A percentile compares a stretch with the other conserved stretches of the same genome.
phyloP scores from a whole-genome alignment of 2,113 vertebrate genomes.

The Protobothrops mucrosquamatus region DNA sequence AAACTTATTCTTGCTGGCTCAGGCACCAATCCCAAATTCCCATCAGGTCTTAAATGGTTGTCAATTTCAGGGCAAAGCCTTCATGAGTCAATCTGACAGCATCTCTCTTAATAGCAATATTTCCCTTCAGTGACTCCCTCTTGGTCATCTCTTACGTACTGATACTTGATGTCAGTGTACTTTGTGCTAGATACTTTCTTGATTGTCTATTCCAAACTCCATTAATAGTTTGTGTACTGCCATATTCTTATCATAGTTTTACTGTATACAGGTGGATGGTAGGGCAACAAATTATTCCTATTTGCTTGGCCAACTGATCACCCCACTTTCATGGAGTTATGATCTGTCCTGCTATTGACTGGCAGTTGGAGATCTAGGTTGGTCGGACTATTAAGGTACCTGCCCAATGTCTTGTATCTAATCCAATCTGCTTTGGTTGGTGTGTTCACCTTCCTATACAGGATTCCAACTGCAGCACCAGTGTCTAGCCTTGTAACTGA shows the following conservation, averaged over 20 bases:
- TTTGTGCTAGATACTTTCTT: background rate
- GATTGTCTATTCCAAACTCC: background rate
- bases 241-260: background rate
- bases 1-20: background rate
- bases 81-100: background rate
- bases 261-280: background rate
- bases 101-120: background rate
- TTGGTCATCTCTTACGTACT: background rate
- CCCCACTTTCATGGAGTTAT: background rate
- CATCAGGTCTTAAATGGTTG: background rate
- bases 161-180: background rate
- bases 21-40: background rate
- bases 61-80: background rate
- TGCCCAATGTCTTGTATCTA: background rate
- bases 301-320: background rate
- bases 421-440: background rate
- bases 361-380: background rate
- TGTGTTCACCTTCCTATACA: background rate
- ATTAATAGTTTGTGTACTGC: background rate
- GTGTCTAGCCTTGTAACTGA: background rate
- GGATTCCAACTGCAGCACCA: background rate
- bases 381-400: background rate
- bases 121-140: background rate
- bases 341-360: background rate
- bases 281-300: background rate